These are phyloP conservation scores for Forbesichthys papilliferus DNA, from an alignment of 2,113 vertebrate genomes.

Conservation along the genomic window DNA sequence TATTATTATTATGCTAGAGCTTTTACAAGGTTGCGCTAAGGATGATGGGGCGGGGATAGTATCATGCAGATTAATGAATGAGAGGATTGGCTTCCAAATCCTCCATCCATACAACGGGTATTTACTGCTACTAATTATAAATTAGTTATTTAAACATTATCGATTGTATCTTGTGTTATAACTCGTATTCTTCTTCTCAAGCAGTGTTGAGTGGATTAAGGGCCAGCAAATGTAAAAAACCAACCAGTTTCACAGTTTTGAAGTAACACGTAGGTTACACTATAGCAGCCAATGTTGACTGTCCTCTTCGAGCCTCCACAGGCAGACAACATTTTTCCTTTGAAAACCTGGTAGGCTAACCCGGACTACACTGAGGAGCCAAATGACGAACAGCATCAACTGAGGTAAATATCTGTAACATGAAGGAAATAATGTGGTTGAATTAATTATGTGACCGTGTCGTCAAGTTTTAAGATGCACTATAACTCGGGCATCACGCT, in stretches of 20 bases:
- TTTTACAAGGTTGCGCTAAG: conserved; percentile 14
- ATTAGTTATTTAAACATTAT: not conserved
- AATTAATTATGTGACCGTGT: conserved; percentile 12
- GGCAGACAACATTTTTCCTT: conserved; percentile 7
- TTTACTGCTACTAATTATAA: conserved; percentile 11
- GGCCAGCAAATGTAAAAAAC: not conserved
- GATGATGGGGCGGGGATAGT: conserved; percentile 64
- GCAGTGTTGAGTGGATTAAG: conserved; percentile 1
- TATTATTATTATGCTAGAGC: not conserved
- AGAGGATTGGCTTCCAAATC: conserved; percentile 45
- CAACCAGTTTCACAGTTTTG: conserved; percentile 20
- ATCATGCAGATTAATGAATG: conserved; percentile 55
- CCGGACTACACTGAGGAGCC: conserved; percentile 46
- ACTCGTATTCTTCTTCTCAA: conserved; percentile 2
- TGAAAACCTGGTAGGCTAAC: conserved; percentile 3
- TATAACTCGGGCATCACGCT: not conserved
- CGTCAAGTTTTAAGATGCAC: conserved; percentile 46
- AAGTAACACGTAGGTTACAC: not conserved
- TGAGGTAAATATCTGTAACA: conserved; percentile 43
- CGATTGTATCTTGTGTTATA: conserved; percentile 30
- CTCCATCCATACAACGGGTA: conserved; percentile 25
- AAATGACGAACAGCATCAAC: conserved; percentile 35
- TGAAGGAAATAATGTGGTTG: not conserved
- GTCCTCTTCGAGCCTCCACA: not conserved
- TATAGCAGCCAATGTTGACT: conserved; percentile 45